Evolutionary conservation across 1,140 invertebrate species (phyloP), one percentile per base, ranked within the genome.

Genomic region (Saccostrea echinata): DNA sequence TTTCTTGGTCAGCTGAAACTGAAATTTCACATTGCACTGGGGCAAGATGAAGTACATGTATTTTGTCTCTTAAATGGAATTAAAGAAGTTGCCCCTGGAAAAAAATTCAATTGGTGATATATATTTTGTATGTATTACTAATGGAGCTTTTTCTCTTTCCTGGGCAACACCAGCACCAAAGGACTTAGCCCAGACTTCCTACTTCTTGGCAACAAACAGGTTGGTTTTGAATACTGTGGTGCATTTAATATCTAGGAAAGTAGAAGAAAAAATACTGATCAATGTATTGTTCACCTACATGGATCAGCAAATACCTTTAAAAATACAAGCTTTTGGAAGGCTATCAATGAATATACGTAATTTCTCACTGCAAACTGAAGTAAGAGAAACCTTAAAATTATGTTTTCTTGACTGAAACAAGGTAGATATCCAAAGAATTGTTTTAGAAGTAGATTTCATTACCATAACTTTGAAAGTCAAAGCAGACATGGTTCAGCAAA

Each of bases 201-300:
- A 99, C 96, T 98, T 99, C 95, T 97, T 99, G 97, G 98, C 98
- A 89, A 99, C 98, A 68, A 99, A 99, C 95, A 98, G 97, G 97
- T 97, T 95, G 30, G 53, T n/a, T 43, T 61, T 84, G 43, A 30
- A 35, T 84, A 61, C 27, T 61, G 68, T 76, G 68, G 16, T 76
- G 30, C 68, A 76, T 35, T 30, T 27, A 76, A 33, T 76, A 30
- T 76, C 27, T 30, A 24, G 24, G 27, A 76, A 18, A 76, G 24
- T 61, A 61, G 55, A 61, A 61, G n/a, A 55, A 13, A 16, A 55
- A 55, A 55, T 9, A 18, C 12, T 76, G 68, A 30, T 76, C 27
- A 13, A 35, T 76, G 27, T 76, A 76, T 18, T 76, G 68, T 71
- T 71, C 24, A 76, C 27, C 27, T 76, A 33, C 27, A 30, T 33